These are phyloP conservation scores for Pomatostomus ruficeps DNA, from an alignment of 2,113 vertebrate genomes.

Conservation along the genomic window DNA sequence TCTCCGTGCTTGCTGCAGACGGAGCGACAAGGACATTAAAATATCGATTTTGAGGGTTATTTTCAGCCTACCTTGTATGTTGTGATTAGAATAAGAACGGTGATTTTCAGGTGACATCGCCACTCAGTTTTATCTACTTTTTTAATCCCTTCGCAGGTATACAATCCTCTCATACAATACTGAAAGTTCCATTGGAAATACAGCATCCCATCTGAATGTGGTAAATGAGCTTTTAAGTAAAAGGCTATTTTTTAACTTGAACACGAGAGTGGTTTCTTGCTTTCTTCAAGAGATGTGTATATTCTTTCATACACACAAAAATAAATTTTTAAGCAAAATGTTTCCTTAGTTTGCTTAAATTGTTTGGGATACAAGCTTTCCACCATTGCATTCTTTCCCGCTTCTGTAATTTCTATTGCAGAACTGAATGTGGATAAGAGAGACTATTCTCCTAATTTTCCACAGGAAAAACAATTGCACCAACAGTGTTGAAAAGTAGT, in stretches of 20 bases:
- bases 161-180: fast-evolving
- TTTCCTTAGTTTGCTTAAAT: neutral
- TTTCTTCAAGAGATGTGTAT: neutral
- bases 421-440: neutral
- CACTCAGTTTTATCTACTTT: neutral
- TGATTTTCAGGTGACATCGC: neutral
- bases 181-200: neutral
- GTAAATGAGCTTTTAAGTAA: neutral
- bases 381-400: neutral
- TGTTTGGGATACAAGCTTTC: neutral
- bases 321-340: neutral
- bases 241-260: neutral
- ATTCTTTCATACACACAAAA: neutral
- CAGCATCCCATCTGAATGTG: no score
- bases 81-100: neutral
- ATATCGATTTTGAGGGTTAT: fast-evolving
- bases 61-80: fast-evolving
- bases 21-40: fast-evolving
- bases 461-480: neutral
- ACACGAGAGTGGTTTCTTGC: neutral
- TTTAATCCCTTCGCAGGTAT: neutral
- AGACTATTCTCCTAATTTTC: neutral
- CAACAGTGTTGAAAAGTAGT: neutral
- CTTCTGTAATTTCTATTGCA: neutral
- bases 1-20: neutral